phyloP scores from a whole-genome alignment of 2,113 vertebrate genomes.

The Paedocypris sp. region DNA sequence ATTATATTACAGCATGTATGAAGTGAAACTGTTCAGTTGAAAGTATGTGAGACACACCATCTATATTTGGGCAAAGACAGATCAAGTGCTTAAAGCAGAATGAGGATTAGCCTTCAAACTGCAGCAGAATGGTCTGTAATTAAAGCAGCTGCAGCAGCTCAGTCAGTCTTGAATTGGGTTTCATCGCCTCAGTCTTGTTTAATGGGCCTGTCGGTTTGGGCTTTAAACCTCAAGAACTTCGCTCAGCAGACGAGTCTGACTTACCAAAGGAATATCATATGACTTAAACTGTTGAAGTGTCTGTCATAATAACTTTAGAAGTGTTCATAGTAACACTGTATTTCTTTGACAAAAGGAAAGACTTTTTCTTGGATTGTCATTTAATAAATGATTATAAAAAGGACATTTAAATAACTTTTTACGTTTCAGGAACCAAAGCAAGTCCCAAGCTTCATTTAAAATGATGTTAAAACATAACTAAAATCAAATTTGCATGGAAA shows the following conservation, averaged over 20 bases:
- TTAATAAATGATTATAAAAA: too few species aligned
- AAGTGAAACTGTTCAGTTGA: too few species aligned
- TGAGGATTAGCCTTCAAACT: slow-evolving; percentile 38
- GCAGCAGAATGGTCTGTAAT: slow-evolving; percentile 35
- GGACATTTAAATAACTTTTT: too few species aligned
- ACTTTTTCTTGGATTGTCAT: too few species aligned
- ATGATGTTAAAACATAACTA: too few species aligned
- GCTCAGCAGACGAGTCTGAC: slow-evolving; percentile 4
- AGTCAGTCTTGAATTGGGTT: slow-evolving; percentile 38
- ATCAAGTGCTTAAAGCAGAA: slow-evolving; percentile 23
- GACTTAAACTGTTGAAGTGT: slow-evolving; percentile 36
- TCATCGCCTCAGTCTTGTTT: slow-evolving; percentile 40
- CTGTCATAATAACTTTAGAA: slow-evolving; percentile 50
- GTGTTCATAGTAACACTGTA: slow-evolving; percentile 49
- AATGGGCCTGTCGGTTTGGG: slow-evolving; percentile 36
- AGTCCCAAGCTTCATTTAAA: too few species aligned
- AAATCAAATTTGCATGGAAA: too few species aligned
- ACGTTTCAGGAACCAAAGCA: too few species aligned
- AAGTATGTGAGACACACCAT: too few species aligned
- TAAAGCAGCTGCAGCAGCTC: slow-evolving; percentile 42
- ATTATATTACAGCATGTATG: too few species aligned
- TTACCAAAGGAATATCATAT: slow-evolving; percentile 38
- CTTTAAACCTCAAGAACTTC: slow-evolving; percentile 32
- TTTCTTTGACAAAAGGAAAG: slow-evolving; percentile 26
- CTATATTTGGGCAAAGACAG: too few species aligned